Base-by-base conservation (phyloP, 1,140 invertebrate genomes). In the Eriosoma lanigerum region DNA sequence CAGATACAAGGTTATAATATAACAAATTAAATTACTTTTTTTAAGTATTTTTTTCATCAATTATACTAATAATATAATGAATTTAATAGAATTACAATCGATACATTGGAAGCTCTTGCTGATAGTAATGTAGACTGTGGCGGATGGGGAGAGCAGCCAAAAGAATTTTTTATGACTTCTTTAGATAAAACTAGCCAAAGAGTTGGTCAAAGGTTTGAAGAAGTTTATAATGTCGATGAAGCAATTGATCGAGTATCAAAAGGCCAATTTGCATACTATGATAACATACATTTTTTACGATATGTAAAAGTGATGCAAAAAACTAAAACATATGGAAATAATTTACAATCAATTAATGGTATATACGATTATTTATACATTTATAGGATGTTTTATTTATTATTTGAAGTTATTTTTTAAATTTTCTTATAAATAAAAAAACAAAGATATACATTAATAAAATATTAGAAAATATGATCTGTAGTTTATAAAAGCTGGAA, bases 221-320 rank as follows among this genome's bases (percentile, higher is more conserved):
- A 89, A 8, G 75, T 82, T 24, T 82, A 82, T n/a, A 80, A 84
- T 58, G 66, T 80, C 13, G 70, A 83, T 73, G 50, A 62, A 29
- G 83, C 82, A n/a, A 82, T 84, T 0, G 86, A 88, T 46, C 87
- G 86, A 83, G 90, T 95, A 3, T 89, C 90, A 0, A 86, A 88
- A 83, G 93, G 93, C 52, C 85, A 86, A 19, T 92, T 92, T 82
- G 91, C 91, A 12, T 93, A 93, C 82, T 95, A 93, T 83, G 93
- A 94, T 83, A 94, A 93, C 84, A 87, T 89, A n/a, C 89, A 92
- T 84, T 91, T 89, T 83, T 84, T 94, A 17, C 89, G 90, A 81
- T 87, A 91, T 83, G 84, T 90, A 1, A 88, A 89, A 48, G 89
- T 90, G 3, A 83, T 54, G 73, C 81, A 81, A n/a, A 81, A 76